Conservation (phyloP, 2,113 vertebrate species). For the Esox niger region DNA sequence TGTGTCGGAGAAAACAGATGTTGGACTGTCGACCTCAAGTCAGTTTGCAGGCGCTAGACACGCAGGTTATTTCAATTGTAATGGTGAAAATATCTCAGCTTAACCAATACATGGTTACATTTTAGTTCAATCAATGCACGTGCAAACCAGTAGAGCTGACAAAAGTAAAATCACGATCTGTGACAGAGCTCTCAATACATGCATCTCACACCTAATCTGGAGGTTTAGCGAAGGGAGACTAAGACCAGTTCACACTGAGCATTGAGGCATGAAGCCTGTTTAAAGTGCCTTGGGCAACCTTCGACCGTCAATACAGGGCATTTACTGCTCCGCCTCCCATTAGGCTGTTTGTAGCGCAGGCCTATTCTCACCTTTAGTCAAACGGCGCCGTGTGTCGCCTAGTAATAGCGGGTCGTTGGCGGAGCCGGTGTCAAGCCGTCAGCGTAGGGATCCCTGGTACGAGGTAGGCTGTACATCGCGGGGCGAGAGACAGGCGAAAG, state of each 20-base stretch:
- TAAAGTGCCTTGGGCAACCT: neutral
- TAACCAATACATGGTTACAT: slow-evolving; percentile 9
- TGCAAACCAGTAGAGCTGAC: slow-evolving; percentile 1
- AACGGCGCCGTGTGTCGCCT: slow-evolving; percentile 45
- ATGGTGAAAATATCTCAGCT: neutral
- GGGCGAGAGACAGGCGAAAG: slow-evolving; percentile 83
- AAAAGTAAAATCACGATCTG: neutral
- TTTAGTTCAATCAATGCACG: neutral
- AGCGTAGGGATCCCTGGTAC: slow-evolving; percentile 82
- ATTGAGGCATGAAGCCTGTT: neutral
- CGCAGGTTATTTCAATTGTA: too few species aligned
- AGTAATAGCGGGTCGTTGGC: slow-evolving; percentile 76
- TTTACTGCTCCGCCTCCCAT: slow-evolving; percentile 55
- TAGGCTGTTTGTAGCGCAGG: slow-evolving; percentile 12
- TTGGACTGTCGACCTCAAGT: too few species aligned
- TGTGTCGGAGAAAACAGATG: too few species aligned
- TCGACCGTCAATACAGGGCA: neutral
- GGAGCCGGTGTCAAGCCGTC: slow-evolving; percentile 81
- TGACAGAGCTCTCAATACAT: neutral
- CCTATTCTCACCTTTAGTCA: slow-evolving; percentile 74
- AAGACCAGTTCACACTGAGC: neutral
- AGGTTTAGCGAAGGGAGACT: neutral
- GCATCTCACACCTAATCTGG: neutral
- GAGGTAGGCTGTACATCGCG: slow-evolving; percentile 85
- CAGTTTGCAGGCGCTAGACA: too few species aligned